Evolutionary conservation across 2,797 vertebrate genomes (phyloP), one percentile per base, ranked within the genome.

Genomic region (Ctenochaetus hawaiiensis): DNA sequence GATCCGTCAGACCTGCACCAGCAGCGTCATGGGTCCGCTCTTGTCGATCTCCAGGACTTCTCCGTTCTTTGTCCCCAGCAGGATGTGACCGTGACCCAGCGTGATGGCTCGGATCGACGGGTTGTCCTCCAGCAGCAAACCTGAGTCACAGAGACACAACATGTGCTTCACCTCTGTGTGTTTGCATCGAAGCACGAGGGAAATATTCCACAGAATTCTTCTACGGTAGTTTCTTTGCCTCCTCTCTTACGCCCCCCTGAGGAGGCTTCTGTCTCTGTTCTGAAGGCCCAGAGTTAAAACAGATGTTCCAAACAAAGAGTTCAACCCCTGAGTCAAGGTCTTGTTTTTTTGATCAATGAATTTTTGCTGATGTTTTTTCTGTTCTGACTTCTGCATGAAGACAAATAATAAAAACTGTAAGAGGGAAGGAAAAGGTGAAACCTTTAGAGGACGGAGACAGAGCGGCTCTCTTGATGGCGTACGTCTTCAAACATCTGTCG

Each of bases 1-100:
- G 5, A 34, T 41, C 37, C 53, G 26, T 34, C 57, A 23, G 0
- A 91, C 90, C 90, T 92, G 89, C 64, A 92, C 88, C 66, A 99
- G 96, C 58, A 99, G 91, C 2, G 96, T 99, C 96, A 99, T 98
- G 11, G 98, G 97, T 59, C 98, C 98, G 0, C 94, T 98, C 87
- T 98, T 99, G 91, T 98, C 98, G 0, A 99, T 98, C 93, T 99
- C 98, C 82, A 99, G 95, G 86, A 99, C 95, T 85, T 99, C 98
- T 89, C 98, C 97, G 20, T 99, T 99, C 90, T 97, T 98, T 51
- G 98, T 99, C 84, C 98, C 98, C 49, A 99, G 97, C 72, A 99
- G 92, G 84, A 99, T 98, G 90, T 97, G 97, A n/a, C 98, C 98
- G 51, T 99, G 98, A 52, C 98, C 98, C 84, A 99, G 90, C 66